A percentile compares a stretch with the other conserved stretches of the same genome.
Evolutionary conservation across 2,888 invertebrate species (phyloP).

Genomic region (Uloborus plumipes): DNA sequence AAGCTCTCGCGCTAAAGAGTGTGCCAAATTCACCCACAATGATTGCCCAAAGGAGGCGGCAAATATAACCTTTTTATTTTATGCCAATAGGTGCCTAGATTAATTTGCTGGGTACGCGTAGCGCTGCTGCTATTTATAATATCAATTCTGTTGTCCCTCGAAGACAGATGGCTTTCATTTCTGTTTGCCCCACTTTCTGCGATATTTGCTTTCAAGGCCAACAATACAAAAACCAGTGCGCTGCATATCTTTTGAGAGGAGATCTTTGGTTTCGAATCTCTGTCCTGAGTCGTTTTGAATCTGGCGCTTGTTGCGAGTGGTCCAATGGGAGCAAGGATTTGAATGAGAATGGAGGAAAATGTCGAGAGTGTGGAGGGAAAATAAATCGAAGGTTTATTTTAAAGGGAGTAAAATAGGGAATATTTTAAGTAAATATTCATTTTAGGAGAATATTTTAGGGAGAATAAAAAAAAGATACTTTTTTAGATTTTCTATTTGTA

Average conservation of each 20-base stretch:
- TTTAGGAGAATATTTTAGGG: too few relatives aligned
- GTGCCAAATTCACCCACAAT: too few relatives aligned
- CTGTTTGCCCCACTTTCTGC: slow-evolving; percentile 1
- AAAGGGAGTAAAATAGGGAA: too few relatives aligned
- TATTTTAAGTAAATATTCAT: too few relatives aligned
- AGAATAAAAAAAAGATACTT: too few relatives aligned
- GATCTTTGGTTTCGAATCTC: too few relatives aligned
- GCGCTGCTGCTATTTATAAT: slow-evolving; percentile 46
- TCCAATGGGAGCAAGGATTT: too few relatives aligned
- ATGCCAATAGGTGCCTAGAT: background rate
- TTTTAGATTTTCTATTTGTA: too few relatives aligned
- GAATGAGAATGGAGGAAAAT: background rate
- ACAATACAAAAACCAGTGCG: background rate
- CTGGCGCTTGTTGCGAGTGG: too few relatives aligned
- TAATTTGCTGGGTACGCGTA: slow-evolving; percentile 4
- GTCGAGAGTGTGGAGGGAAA: background rate
- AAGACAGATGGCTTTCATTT: slow-evolving; percentile 35
- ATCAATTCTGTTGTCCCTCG: slow-evolving; percentile 45
- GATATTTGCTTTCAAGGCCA: slow-evolving; percentile 44
- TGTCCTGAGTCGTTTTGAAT: too few relatives aligned
- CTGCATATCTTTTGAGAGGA: too few relatives aligned
- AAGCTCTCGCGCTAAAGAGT: too few relatives aligned
- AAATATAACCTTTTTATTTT: slow-evolving; percentile 21
- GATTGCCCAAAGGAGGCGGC: background rate
- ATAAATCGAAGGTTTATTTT: background rate